Conservation (phyloP, 2,888 invertebrate genomes). For the Osedax fenrisi region DNA sequence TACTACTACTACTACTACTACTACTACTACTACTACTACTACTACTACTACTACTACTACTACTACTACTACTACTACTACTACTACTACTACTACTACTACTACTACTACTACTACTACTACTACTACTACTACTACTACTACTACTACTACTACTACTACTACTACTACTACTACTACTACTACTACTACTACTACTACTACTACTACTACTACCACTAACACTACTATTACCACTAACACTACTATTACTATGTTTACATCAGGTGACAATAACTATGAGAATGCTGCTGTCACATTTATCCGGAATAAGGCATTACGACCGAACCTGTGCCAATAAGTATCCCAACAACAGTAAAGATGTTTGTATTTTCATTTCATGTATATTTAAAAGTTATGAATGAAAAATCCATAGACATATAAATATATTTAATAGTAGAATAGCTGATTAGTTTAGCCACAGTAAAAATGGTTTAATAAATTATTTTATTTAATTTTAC, state of each 20-base stretch:
- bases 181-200: background rate
- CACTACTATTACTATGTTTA: too few species aligned
- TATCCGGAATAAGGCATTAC: conserved; percentile 56
- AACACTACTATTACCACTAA: background rate
- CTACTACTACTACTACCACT: background rate
- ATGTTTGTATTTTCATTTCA: too few species aligned
- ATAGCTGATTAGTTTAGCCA: too few species aligned
- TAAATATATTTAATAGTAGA: too few species aligned
- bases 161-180: background rate
- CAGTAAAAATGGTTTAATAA: too few species aligned
- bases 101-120: background rate
- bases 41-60: background rate
- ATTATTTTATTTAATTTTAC: too few species aligned
- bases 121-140: background rate
- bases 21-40: background rate
- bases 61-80: background rate
- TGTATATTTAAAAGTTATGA: too few species aligned
- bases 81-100: background rate
- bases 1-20: background rate
- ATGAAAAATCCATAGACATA: too few species aligned
- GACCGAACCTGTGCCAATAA: conserved; percentile 38
- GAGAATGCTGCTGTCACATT: conserved; percentile 53
- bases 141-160: background rate
- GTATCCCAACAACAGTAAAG: background rate
- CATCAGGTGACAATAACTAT: conserved; percentile 53